These are phyloP conservation scores for Schizaphis graminum DNA, from an alignment of 2,888 invertebrate species.

Conservation along the genomic window DNA sequence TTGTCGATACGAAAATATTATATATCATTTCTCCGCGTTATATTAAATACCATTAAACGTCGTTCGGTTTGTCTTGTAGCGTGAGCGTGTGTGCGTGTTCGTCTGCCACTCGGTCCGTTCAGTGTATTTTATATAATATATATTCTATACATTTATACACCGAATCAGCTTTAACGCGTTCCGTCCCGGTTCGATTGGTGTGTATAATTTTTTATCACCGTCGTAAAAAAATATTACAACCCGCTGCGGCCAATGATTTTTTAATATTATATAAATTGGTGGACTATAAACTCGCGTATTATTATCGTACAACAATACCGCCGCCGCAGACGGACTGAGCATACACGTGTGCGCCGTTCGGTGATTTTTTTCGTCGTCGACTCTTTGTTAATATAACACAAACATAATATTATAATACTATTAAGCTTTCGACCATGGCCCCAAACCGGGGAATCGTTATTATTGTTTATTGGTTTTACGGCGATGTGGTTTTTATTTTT, in stretches of 20 bases:
- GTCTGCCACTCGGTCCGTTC: not conserved
- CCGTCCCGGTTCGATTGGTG: constrained; percentile 23
- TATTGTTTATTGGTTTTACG: constrained; percentile 1
- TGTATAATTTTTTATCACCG: constrained; percentile 50
- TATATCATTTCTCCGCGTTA: constrained; percentile 47
- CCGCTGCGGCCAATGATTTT: constrained; percentile 50
- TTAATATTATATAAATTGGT: constrained; percentile 51
- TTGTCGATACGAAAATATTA: constrained; percentile 51
- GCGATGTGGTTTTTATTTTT: not conserved
- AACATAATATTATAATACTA: not conserved
- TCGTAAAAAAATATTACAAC: constrained; percentile 51
- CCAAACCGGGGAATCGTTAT: not conserved
- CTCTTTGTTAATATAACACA: constrained; percentile 4
- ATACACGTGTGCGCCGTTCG: not conserved
- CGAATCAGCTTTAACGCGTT: constrained; percentile 2
- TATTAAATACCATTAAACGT: constrained; percentile 49
- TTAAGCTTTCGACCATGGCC: constrained; percentile 4
- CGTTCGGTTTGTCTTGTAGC: constrained; percentile 8
- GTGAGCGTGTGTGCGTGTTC: not conserved
- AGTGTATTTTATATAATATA: not conserved
- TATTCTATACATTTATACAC: not conserved
- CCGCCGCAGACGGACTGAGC: not conserved
- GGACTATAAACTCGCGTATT: not conserved
- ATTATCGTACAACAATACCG: constrained; percentile 29
- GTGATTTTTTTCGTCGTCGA: constrained; percentile 3